phyloP scores from a whole-genome alignment of 2,113 vertebrate species.

The Hippoglossus stenolepis region DNA sequence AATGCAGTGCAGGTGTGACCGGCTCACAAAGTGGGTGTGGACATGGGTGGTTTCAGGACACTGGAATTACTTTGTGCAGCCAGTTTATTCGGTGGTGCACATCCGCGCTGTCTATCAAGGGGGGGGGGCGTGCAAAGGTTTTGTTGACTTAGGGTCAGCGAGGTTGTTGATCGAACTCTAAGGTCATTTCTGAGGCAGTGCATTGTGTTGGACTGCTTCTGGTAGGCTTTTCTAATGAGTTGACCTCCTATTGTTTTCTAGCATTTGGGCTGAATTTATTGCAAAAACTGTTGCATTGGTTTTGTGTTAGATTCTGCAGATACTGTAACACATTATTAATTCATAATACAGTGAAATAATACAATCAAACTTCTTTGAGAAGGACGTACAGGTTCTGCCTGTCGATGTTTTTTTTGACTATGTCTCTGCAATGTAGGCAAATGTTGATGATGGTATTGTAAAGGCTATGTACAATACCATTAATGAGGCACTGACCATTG shows the following conservation, averaged over 20 bases:
- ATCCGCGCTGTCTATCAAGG: neutral
- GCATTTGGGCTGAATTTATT: neutral
- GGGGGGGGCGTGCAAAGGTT: neutral
- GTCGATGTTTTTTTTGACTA: too few relatives aligned
- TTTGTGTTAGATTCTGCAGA: constrained; percentile 1
- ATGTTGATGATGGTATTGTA: too few relatives aligned
- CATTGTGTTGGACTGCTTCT: constrained; percentile 5
- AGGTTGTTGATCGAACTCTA: neutral
- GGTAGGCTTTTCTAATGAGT: neutral
- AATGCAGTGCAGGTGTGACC: constrained; percentile 28
- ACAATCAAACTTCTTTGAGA: neutral
- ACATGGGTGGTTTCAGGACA: constrained; percentile 30
- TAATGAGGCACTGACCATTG: neutral
- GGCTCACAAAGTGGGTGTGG: constrained; percentile 18
- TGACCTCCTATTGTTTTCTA: neutral
- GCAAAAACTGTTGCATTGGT: neutral
- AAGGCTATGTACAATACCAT: neutral
- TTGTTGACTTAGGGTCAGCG: neutral
- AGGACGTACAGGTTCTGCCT: too few relatives aligned
- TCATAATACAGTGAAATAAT: neutral
- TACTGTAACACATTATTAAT: neutral
- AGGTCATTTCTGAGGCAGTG: neutral
- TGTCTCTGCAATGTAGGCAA: too few relatives aligned
- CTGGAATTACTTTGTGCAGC: constrained; percentile 7
- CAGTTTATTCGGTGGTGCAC: neutral